These are phyloP conservation scores for Progne subis DNA, from an alignment of 2,113 vertebrate species.

Conservation along the genomic window DNA sequence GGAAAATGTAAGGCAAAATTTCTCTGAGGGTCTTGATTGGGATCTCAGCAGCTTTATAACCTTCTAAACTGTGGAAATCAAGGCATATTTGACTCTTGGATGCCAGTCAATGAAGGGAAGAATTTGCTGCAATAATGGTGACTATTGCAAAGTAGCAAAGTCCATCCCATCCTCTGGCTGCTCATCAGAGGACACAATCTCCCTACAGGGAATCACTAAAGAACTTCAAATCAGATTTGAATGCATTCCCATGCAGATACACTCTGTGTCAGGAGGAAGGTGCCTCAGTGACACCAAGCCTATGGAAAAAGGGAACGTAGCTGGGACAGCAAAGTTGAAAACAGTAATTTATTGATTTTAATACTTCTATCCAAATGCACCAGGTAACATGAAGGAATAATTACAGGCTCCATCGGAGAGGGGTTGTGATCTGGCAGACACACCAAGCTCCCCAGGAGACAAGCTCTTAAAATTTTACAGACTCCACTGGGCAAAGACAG, in stretches of 20 bases:
- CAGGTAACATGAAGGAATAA: constrained; percentile 11
- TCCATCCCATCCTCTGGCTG: background rate
- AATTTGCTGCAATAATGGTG: background rate
- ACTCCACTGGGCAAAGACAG: background rate
- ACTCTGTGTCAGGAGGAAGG: background rate
- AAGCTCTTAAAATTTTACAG: background rate
- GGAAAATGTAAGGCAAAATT: background rate
- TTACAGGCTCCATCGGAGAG: background rate
- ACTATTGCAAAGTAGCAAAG: background rate
- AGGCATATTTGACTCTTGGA: background rate
- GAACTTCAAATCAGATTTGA: background rate
- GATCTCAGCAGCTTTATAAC: background rate
- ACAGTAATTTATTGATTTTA: constrained; percentile 12
- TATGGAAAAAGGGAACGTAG: background rate
- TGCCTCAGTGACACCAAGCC: background rate
- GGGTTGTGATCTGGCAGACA: constrained; percentile 25
- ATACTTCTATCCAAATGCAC: background rate
- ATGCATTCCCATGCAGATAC: background rate
- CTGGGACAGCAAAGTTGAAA: constrained; percentile 17
- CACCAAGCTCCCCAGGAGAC: background rate
- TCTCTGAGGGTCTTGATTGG: background rate
- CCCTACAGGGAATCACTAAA: background rate
- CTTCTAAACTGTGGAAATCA: background rate
- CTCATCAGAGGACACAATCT: background rate
- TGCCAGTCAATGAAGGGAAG: background rate